Evolutionary conservation across 64 coral and sea anemone genomes (phyloP).

Genomic region (Montipora efflorescens): DNA sequence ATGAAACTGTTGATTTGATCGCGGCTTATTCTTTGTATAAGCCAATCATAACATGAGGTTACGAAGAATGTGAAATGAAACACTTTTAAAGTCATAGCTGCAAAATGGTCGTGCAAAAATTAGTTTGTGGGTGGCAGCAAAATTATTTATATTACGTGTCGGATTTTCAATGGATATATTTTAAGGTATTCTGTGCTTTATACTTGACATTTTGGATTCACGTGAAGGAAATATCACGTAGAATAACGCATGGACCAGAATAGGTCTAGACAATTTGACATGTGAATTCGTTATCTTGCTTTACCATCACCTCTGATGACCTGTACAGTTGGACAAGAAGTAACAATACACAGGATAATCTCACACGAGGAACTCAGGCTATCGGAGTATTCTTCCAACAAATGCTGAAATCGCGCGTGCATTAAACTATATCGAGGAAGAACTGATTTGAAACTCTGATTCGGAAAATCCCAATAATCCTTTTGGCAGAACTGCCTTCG

Average conservation of each 20-base stretch:
- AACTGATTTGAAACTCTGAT: too few relatives aligned
- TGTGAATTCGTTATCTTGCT: slow-evolving; percentile 30
- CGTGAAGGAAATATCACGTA: background rate
- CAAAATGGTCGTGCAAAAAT: background rate
- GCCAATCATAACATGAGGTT: slow-evolving; percentile 76
- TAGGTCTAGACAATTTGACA: slow-evolving; percentile 47
- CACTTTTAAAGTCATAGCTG: background rate
- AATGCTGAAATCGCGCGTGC: too few relatives aligned
- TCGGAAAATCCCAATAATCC: too few relatives aligned
- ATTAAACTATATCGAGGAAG: too few relatives aligned
- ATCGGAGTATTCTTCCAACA: too few relatives aligned
- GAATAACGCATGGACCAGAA: background rate
- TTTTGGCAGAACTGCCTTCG: too few relatives aligned
- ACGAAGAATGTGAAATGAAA: background rate
- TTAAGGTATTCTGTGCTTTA: background rate
- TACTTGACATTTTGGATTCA: background rate
- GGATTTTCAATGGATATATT: background rate
- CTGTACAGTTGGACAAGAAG: background rate
- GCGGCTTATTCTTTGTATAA: slow-evolving; percentile 55
- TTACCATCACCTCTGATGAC: slow-evolving; percentile 25
- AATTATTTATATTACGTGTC: background rate
- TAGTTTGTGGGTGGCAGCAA: slow-evolving; percentile 19
- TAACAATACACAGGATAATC: slow-evolving; percentile 23
- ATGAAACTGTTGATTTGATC: slow-evolving; percentile 88
- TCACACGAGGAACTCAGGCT: background rate